Base-by-base conservation (phyloP, 2,888 invertebrate genomes). In the Eubasilissa splendida region DNA sequence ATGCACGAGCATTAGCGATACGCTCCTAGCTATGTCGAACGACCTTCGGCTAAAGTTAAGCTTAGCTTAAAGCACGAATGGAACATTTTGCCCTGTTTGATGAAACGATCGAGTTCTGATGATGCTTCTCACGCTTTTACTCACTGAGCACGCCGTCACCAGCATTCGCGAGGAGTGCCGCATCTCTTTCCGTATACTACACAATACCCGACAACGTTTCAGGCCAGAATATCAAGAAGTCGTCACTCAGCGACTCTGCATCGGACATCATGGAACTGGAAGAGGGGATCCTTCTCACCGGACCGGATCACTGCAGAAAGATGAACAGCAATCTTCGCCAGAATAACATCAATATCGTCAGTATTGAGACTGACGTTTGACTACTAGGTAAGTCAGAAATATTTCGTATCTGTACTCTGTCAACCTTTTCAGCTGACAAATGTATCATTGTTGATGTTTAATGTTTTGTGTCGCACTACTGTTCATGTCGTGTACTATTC, bases 361-460 rank as follows among this genome's bases (percentile, higher is more conserved):
- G 96, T 91, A 95, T 95, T 90, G 97, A 97, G 92, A 97, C 97
- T 92, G 97, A 97, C 92, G 97, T 97, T 94, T 97, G 96, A 97
- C 96, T 95, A 95, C 93, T 93, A 93, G 95, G 96, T 96, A 89
- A 91, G 92, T 11, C 42, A 7, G 42, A 42, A 42, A 4, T 7
- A 42, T 42, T 42, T 79, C 66, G 68, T 42, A 42, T 42, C 42
- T 42, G 42, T 42, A 7, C 3, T 7, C 42, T 7, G 4, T 42
- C 42, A 42, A 42, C 42, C 42, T 42, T 42, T 42, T 42, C 42
- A 42, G 42, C 42, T 42, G 42, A 42, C 42, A 42, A 42, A 5
- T 42, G 42, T 42, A 22, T 22, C 0, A 22, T 22, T 1, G 22
- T 42, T 42, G 7, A 42, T 42, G 42, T 42, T 42, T 0, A 7